Percentiles rank a stretch among this genome's conserved stretches.
These are phyloP conservation scores for Eleginops maclovinus DNA, from an alignment of 2,113 vertebrate genomes.

Conservation along the genomic window DNA sequence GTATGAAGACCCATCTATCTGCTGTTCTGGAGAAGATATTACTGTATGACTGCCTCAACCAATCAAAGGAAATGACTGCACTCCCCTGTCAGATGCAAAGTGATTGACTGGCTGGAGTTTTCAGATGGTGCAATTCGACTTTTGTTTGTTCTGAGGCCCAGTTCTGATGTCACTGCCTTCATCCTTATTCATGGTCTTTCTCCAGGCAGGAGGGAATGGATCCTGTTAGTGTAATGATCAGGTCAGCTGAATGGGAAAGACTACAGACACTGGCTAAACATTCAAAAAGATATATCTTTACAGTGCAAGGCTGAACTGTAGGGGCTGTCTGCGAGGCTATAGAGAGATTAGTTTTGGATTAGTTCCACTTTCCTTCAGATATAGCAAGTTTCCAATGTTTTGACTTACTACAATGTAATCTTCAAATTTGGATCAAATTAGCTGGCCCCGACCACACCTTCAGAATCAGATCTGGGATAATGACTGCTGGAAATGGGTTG, in stretches of 20 bases:
- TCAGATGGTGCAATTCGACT: conserved; percentile 30
- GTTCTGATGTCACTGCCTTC: conserved; percentile 37
- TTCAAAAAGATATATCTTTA: background rate
- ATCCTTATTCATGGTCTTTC: conserved; percentile 47
- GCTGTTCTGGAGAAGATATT: conserved; percentile 70
- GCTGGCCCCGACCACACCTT: conserved; percentile 15
- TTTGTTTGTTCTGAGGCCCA: conserved; percentile 67
- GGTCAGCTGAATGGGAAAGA: conserved; percentile 29
- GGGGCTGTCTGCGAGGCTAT: background rate
- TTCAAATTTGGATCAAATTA: conserved; percentile 30
- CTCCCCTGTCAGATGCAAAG: conserved; percentile 31
- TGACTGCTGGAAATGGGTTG: conserved; percentile 49
- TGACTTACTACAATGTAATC: conserved; percentile 1
- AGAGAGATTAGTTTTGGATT: background rate
- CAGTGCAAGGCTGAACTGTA: background rate
- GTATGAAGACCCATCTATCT: conserved; percentile 33
- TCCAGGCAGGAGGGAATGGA: conserved; percentile 29
- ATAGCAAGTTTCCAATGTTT: conserved; percentile 8
- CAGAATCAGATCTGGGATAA: conserved; percentile 46
- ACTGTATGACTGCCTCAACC: conserved; percentile 31
- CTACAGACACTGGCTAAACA: conserved; percentile 13
- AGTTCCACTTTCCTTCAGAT: background rate
- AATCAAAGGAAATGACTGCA: conserved; percentile 59
- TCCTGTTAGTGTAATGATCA: conserved; percentile 25
- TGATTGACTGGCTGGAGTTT: conserved; percentile 58